Percentiles rank a stretch among this genome's conserved stretches.
These are phyloP conservation scores for Dromococcyx pavoninus DNA, from an alignment of 2,797 vertebrate species.

Conservation along the genomic window DNA sequence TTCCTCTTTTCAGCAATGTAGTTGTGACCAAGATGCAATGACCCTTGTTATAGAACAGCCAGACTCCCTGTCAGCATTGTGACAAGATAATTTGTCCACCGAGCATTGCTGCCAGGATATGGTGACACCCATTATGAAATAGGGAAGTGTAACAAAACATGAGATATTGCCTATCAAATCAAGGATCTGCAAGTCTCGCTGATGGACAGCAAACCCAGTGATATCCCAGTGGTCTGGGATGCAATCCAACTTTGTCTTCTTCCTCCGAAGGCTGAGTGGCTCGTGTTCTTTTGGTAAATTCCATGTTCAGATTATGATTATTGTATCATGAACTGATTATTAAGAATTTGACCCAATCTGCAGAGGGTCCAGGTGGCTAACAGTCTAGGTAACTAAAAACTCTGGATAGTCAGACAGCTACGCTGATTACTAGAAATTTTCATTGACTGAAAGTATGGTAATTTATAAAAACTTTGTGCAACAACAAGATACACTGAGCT, in stretches of 20 bases:
- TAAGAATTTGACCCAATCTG: not conserved
- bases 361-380: not conserved
- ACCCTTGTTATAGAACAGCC: rapidly evolving
- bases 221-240: not conserved
- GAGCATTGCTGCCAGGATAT: not conserved
- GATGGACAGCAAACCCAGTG: not conserved
- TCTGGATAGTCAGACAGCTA: not conserved
- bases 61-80: not conserved
- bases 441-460: not conserved
- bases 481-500: not conserved
- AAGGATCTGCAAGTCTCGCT: not conserved
- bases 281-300: not conserved
- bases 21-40: not conserved
- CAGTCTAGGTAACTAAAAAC: not conserved
- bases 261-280: not conserved
- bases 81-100: not conserved
- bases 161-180: not conserved
- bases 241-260: not conserved
- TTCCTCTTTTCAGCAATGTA: not conserved
- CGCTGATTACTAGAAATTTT: not conserved
- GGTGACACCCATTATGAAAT: not conserved
- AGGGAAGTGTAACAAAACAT: not conserved
- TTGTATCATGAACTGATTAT: not conserved
- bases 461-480: not conserved
- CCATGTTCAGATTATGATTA: not conserved